A percentile compares a stretch with the other conserved stretches of the same genome.
Evolutionary conservation across 2,113 vertebrate genomes (phyloP).

Genomic region (Taxidea taxus): DNA sequence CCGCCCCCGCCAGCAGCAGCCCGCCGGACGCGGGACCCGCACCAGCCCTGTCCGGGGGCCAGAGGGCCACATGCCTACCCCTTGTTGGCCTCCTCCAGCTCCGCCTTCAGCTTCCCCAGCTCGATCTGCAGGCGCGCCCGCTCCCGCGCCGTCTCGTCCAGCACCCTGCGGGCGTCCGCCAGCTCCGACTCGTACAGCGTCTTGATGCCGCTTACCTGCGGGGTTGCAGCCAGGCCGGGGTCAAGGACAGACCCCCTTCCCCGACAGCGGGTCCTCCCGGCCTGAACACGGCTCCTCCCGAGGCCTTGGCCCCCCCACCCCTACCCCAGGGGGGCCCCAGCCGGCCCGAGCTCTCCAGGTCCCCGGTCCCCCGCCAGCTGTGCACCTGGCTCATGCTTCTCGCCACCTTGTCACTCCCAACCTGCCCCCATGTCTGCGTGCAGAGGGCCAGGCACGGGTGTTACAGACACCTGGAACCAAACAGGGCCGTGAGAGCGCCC

Average conservation of each 20-base stretch:
- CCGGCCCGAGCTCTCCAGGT: background rate
- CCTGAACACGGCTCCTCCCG: background rate
- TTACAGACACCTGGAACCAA: background rate
- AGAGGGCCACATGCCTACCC: slow-evolving; percentile 74
- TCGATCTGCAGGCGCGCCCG: slow-evolving; percentile 95
- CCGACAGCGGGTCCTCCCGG: accelerated
- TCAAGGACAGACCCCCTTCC: background rate
- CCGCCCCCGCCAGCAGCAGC: too few species aligned
- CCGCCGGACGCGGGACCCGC: too few species aligned
- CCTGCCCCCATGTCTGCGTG: accelerated
- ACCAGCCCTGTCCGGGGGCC: too few species aligned
- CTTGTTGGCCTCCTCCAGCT: slow-evolving; percentile 92
- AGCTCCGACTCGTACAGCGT: slow-evolving; percentile 94
- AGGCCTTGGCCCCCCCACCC: background rate
- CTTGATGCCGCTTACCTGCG: slow-evolving; percentile 93
- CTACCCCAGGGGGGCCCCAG: background rate
- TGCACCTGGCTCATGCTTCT: background rate
- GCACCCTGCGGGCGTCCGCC: slow-evolving; percentile 91
- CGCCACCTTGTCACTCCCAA: background rate
- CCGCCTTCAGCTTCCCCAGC: slow-evolving; percentile 90
- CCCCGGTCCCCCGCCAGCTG: background rate
- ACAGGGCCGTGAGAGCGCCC: accelerated
- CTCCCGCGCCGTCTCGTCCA: slow-evolving; percentile 95
- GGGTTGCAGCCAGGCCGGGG: accelerated
- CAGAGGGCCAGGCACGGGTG: too few species aligned